Conservation (phyloP, 2,888 invertebrate genomes). For the Epistrophe grossulariae region DNA sequence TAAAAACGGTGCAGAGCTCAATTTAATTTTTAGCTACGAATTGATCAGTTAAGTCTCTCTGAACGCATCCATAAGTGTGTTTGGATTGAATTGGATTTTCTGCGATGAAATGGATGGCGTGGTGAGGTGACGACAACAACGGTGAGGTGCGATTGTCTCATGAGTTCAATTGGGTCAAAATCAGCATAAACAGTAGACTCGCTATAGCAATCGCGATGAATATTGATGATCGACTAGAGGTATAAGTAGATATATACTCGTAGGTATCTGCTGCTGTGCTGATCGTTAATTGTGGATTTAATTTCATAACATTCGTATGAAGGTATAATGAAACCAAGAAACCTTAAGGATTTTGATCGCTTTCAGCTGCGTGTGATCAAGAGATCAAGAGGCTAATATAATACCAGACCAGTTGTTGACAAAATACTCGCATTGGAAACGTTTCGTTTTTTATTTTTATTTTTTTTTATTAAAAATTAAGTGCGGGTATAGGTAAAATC, state of each 20-base stretch:
- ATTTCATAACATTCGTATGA: conserved; percentile 74
- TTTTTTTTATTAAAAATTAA: neutral
- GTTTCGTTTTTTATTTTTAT: conserved; percentile 11
- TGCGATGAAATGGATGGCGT: neutral
- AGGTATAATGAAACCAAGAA: conserved; percentile 54
- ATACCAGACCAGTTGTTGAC: conserved; percentile 41
- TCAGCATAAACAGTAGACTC: conserved; percentile 74
- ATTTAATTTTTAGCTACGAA: conserved; percentile 37
- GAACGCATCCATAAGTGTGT: conserved; percentile 60
- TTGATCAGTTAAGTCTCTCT: conserved; percentile 54
- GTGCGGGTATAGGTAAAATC: neutral
- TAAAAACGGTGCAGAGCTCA: conserved; percentile 63
- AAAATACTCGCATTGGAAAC: conserved; percentile 12
- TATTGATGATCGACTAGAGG: conserved; percentile 64
- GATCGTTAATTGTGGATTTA: conserved; percentile 74
- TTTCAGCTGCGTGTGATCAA: conserved; percentile 61
- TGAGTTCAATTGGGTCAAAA: conserved; percentile 75
- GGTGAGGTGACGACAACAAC: neutral
- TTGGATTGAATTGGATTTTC: conserved; percentile 38
- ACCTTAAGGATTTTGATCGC: conserved; percentile 64
- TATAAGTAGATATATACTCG: neutral
- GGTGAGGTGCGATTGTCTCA: conserved; percentile 73
- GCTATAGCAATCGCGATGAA: conserved; percentile 72
- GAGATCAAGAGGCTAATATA: conserved; percentile 74
- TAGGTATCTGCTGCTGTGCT: conserved; percentile 38